Conservation (phyloP, 2,113 vertebrate species). For the Callocephalon fimbriatum region DNA sequence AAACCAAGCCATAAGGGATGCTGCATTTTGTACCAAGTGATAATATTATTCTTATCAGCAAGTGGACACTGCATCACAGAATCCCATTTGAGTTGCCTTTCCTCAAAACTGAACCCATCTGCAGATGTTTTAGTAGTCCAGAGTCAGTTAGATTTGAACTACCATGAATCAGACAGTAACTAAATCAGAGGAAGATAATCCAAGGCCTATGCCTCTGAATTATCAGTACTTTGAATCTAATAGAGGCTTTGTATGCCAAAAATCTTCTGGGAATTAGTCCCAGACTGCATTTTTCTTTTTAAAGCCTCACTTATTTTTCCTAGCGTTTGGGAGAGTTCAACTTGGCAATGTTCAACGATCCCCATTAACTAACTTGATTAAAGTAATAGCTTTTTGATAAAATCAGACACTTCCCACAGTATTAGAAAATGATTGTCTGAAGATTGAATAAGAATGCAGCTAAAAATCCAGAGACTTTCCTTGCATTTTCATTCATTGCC, state of each 20-base stretch:
- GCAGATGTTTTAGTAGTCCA: neutral
- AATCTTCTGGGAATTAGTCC: neutral
- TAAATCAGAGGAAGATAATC: neutral
- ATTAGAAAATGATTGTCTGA: neutral
- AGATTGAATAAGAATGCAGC: neutral
- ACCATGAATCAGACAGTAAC: neutral
- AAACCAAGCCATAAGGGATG: neutral
- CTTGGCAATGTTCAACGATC: neutral
- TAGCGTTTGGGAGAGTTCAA: neutral
- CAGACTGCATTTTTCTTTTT: neutral
- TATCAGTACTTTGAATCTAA: neutral
- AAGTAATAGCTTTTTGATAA: neutral
- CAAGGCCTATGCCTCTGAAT: neutral
- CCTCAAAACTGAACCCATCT: neutral
- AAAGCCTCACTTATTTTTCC: neutral
- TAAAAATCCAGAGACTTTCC: neutral
- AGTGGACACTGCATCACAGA: neutral
- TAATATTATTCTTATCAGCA: neutral
- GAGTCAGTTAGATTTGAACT: neutral
- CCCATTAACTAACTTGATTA: neutral
- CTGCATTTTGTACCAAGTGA: neutral
- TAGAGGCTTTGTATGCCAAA: neutral
- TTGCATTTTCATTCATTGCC: neutral
- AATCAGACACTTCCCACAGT: neutral
- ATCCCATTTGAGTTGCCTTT: neutral